phyloP scores from a whole-genome alignment of 2,797 vertebrate species.

The Zalophus californianus region DNA sequence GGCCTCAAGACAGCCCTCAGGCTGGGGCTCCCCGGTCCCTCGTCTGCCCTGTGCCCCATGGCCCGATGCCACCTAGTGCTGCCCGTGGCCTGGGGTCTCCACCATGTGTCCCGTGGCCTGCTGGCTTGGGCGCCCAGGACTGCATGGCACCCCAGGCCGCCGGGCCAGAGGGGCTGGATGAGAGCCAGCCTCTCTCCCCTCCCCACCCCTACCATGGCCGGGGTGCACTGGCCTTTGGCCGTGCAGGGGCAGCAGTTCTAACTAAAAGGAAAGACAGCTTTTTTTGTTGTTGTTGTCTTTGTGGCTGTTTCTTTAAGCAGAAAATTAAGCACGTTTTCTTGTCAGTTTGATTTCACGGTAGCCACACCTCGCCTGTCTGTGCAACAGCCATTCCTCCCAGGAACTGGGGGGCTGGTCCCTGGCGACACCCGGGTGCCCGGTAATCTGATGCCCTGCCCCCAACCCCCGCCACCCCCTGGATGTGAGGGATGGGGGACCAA shows the following conservation, averaged over 20 bases:
- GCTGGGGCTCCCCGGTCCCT: accelerated
- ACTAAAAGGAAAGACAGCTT: neutral
- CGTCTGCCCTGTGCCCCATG: neutral
- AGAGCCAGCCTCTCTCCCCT: neutral
- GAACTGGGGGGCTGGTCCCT: neutral
- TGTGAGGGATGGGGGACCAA: too few relatives aligned
- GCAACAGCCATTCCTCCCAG: accelerated
- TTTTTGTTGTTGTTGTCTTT: neutral
- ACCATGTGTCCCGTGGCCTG: accelerated
- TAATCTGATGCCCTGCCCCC: neutral
- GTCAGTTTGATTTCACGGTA: neutral
- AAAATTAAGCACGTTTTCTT: neutral
- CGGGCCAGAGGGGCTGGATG: accelerated
- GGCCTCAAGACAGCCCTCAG: neutral
- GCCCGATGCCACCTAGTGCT: neutral
- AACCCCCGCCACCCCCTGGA: accelerated
- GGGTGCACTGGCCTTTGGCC: too few relatives aligned
- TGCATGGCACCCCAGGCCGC: neutral
- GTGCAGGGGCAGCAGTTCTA: neutral
- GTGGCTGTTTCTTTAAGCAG: neutral
- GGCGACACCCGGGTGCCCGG: neutral
- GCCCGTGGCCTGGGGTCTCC: neutral
- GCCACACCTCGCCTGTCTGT: accelerated
- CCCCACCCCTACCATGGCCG: neutral
- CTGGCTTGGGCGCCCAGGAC: neutral